A percentile compares a stretch with the other conserved stretches of the same genome.
These are phyloP conservation scores for Peromyscus attwateri DNA, from an alignment of 2,797 vertebrate species.

Conservation along the genomic window DNA sequence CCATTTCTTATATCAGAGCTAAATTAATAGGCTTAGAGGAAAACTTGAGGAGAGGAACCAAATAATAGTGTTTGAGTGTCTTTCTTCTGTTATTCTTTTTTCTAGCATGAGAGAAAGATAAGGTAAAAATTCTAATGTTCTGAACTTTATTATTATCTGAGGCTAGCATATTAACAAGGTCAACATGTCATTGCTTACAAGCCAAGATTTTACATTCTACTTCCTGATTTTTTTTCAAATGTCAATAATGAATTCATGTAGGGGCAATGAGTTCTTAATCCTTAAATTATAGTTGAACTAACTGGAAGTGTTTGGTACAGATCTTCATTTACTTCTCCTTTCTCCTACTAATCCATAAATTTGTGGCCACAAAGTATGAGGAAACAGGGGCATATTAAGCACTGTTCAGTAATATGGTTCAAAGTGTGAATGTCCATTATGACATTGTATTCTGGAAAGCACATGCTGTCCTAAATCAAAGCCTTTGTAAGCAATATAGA, in stretches of 20 bases:
- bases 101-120: not conserved
- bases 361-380: not conserved
- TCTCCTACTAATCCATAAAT: conserved; percentile 32
- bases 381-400: not conserved
- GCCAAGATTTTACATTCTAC: conserved; percentile 27
- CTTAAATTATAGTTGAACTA: conserved; percentile 57
- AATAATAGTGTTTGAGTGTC: not conserved
- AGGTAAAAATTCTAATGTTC: not conserved
- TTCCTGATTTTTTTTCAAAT: not conserved
- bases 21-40: not conserved
- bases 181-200: conserved; percentile 23
- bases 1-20: not conserved
- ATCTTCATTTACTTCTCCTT: conserved; percentile 43
- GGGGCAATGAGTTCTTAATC: conserved; percentile 48
- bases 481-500: conserved; percentile 14
- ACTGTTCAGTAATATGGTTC: not conserved
- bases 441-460: not conserved
- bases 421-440: not conserved
- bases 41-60: not conserved
- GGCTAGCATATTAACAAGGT: conserved; percentile 3
- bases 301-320: conserved; percentile 34
- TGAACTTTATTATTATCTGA: conserved; percentile 1
- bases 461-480: not conserved
- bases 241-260: conserved; percentile 23
- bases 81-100: not conserved